Conservation (phyloP, 2,888 invertebrate species). For the Holacanthella duospinosa region DNA sequence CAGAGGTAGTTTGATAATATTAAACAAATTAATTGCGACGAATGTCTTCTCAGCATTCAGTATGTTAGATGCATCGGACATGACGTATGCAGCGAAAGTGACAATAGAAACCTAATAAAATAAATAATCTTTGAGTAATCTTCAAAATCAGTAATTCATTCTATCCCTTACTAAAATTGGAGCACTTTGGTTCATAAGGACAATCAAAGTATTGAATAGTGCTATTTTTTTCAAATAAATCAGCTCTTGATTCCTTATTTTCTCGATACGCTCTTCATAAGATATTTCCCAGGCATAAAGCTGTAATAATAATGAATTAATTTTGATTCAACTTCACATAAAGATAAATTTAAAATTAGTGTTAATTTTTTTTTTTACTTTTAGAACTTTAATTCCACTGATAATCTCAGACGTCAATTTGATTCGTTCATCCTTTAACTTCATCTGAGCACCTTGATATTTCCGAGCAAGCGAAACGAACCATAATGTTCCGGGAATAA, state of each 20-base stretch:
- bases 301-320: constrained; percentile 36
- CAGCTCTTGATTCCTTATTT: constrained; percentile 79
- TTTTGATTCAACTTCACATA: not conserved
- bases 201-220: constrained; percentile 55
- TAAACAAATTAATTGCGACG: constrained; percentile 77
- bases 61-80: constrained; percentile 56
- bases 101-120: constrained; percentile 38
- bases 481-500: constrained; percentile 78
- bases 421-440: constrained; percentile 82
- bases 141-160: too few species aligned
- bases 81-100: constrained; percentile 72
- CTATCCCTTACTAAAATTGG: constrained; percentile 43
- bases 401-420: constrained; percentile 89
- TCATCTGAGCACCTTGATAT: constrained; percentile 79
- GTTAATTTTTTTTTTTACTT: too few species aligned
- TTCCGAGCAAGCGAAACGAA: constrained; percentile 71
- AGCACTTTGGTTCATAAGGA: constrained; percentile 39
- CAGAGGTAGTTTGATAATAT: constrained; percentile 74
- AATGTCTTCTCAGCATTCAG: constrained; percentile 73
- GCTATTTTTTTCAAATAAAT: constrained; percentile 75
- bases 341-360: constrained; percentile 41
- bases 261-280: constrained; percentile 49
- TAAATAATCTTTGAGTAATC: too few species aligned
- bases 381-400: constrained; percentile 68
- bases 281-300: constrained; percentile 36